A percentile compares a stretch with the other conserved stretches of the same genome.
phyloP scores from a whole-genome alignment of 2,113 vertebrate genomes.

The Cebidichthys violaceus region DNA sequence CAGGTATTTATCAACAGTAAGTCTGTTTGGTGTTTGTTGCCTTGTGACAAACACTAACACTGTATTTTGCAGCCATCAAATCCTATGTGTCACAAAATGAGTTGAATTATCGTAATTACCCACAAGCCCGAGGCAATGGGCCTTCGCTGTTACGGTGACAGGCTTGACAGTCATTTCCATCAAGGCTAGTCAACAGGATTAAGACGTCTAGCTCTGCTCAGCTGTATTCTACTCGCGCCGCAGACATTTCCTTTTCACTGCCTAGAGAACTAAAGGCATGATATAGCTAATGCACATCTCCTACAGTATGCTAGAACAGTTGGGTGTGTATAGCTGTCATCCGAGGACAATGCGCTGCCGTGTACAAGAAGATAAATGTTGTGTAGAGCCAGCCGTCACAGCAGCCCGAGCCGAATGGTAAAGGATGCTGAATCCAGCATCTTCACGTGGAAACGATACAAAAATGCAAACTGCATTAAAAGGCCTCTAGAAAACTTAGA shows the following conservation, averaged over 20 bases:
- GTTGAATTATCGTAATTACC: constrained; percentile 7
- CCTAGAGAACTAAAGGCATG: background rate
- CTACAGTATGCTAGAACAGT: background rate
- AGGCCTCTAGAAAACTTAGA: constrained; percentile 1
- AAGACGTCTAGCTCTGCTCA: background rate
- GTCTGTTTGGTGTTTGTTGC: background rate
- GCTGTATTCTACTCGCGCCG: background rate
- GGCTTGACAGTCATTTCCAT: constrained; percentile 25
- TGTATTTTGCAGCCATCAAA: background rate
- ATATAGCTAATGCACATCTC: background rate
- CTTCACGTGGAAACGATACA: constrained; percentile 3
- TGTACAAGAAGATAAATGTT: constrained; percentile 23
- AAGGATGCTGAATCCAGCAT: constrained; percentile 29
- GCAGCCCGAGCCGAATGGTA: background rate
- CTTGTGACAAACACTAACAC: background rate
- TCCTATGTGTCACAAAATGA: background rate
- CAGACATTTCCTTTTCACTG: background rate
- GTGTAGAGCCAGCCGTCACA: constrained; percentile 27
- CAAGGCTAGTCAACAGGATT: constrained; percentile 31
- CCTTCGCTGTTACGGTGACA: background rate
- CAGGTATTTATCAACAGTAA: background rate
- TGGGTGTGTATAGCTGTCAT: constrained; percentile 1
- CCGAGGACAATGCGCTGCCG: background rate
- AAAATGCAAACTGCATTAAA: constrained; percentile 15
- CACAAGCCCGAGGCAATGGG: background rate